Evolutionary conservation across 2,888 invertebrate species (phyloP).

Genomic region (Desoria tigrina): DNA sequence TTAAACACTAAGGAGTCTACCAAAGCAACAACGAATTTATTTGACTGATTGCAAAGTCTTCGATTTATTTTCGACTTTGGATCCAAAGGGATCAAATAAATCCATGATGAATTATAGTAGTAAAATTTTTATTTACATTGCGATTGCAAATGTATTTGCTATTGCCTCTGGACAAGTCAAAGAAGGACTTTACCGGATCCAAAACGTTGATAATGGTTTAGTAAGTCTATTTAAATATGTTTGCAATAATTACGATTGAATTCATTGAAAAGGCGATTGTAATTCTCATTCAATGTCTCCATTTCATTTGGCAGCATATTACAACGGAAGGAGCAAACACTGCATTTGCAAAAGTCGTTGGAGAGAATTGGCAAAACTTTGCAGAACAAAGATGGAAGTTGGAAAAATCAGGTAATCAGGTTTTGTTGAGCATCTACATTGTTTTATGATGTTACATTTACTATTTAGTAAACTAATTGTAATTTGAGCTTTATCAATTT

Average conservation of each 20-base stretch:
- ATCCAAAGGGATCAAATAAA: no score
- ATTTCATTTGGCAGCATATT: constrained; percentile 30
- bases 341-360: constrained; percentile 46
- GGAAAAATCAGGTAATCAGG: constrained; percentile 42
- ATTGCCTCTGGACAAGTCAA: constrained; percentile 1
- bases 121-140: no score
- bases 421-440: no score
- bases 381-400: constrained; percentile 49
- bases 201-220: constrained; percentile 42
- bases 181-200: constrained; percentile 47
- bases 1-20: no score
- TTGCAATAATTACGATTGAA: background rate
- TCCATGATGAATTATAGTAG: no score
- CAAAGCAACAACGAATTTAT: no score
- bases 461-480: no score
- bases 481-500: background rate
- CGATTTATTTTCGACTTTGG: no score
- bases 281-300: background rate
- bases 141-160: no score
- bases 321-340: constrained; percentile 50
- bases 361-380: constrained; percentile 50
- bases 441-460: background rate
- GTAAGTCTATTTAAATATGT: constrained; percentile 23
- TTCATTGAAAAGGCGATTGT: background rate
- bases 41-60: no score